phyloP scores from a whole-genome alignment of 2,113 vertebrate genomes.

The Phalacrocorax brasilianus region DNA sequence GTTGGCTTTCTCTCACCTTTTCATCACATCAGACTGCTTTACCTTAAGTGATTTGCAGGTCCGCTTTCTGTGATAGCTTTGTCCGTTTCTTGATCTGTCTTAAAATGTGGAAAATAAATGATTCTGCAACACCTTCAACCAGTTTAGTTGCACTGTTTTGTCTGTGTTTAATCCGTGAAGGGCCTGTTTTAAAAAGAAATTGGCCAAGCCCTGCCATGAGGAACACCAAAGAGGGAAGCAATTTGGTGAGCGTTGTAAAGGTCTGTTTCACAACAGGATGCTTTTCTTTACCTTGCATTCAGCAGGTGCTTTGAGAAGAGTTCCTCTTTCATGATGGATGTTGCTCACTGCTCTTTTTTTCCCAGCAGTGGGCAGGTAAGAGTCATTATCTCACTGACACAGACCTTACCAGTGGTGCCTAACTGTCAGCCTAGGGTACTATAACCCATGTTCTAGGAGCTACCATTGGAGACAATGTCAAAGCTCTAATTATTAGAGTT shows the following conservation, averaged over 20 bases:
- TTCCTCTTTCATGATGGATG: not conserved
- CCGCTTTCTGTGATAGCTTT: not conserved
- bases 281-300: not conserved
- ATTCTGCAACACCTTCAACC: not conserved
- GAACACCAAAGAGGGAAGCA: rapidly evolving
- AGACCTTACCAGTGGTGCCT: not conserved
- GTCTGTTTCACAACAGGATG: not conserved
- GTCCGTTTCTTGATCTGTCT: not conserved
- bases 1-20: not conserved
- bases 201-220: not conserved
- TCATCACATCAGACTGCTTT: not conserved
- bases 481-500: not conserved
- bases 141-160: not conserved
- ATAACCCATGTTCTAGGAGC: not conserved
- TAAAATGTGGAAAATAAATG: not conserved
- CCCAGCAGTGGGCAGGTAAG: not conserved
- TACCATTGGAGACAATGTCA: not conserved
- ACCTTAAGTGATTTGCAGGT: not conserved
- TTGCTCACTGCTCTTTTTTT: not conserved
- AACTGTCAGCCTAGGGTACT: not conserved
- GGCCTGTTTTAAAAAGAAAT: not conserved
- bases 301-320: not conserved
- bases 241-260: not conserved
- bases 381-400: not conserved
- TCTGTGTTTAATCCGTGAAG: not conserved